Evolutionary conservation across 2,113 vertebrate genomes (phyloP).

Genomic region (Thryonomys swinderianus): DNA sequence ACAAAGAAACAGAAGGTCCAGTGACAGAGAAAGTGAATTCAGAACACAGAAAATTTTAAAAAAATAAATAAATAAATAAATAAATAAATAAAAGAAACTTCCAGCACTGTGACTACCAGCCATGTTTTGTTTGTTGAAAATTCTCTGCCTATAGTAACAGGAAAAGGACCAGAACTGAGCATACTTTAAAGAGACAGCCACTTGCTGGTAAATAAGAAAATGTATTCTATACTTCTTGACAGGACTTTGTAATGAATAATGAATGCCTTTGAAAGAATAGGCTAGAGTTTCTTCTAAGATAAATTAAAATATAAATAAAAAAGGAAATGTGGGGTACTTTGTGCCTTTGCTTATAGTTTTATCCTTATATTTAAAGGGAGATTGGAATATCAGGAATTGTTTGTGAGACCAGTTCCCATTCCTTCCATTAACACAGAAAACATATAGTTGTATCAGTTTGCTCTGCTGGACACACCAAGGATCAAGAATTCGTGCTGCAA

Average conservation of each 20-base stretch:
- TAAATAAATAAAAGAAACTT: constrained; percentile 20
- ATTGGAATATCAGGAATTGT: constrained; percentile 51
- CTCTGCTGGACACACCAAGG: not conserved
- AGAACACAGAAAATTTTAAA: not conserved
- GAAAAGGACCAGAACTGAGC: not conserved
- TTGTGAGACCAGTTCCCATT: constrained; percentile 60
- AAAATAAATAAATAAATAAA: too few species aligned
- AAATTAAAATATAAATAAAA: constrained; percentile 49
- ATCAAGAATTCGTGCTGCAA: not conserved
- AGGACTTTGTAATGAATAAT: constrained; percentile 58
- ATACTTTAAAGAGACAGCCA: constrained; percentile 46
- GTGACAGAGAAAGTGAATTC: not conserved
- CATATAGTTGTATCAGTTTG: not conserved
- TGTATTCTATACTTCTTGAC: constrained; percentile 25
- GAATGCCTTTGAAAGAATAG: constrained; percentile 51
- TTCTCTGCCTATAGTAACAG: constrained; percentile 48
- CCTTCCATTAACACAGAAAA: constrained; percentile 21
- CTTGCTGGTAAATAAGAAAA: constrained; percentile 7
- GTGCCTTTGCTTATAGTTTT: not conserved
- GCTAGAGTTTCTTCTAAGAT: constrained; percentile 31
- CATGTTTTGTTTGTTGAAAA: constrained; percentile 59
- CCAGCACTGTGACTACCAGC: constrained; percentile 5
- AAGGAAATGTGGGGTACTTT: not conserved
- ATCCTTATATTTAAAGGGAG: constrained; percentile 44
- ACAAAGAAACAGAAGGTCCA: not conserved